phyloP scores from a whole-genome alignment of 2,888 invertebrate genomes.

The Nomada goodeniana region DNA sequence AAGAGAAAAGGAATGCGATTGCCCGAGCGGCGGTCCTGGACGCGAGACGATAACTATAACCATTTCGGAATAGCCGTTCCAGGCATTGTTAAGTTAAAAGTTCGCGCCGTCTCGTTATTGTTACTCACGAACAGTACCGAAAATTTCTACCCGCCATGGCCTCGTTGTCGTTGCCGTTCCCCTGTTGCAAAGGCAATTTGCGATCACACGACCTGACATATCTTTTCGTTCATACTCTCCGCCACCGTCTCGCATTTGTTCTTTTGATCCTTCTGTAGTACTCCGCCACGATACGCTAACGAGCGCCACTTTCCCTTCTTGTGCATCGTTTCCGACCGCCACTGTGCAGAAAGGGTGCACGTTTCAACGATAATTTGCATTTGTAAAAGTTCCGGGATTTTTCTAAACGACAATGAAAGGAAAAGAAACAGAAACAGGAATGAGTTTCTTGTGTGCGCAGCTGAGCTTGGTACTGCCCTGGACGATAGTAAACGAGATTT shows the following conservation, averaged over 20 bases:
- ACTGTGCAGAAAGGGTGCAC: slow-evolving; percentile 1
- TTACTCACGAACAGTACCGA: slow-evolving; percentile 38
- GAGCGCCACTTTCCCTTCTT: slow-evolving; percentile 22
- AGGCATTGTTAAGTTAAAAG: slow-evolving; percentile 7
- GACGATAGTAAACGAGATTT: too few relatives aligned
- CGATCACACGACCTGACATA: slow-evolving; percentile 19
- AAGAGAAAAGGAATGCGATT: slow-evolving; percentile 5
- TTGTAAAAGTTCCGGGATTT: not conserved
- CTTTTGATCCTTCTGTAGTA: not conserved
- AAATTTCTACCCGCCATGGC: slow-evolving; percentile 9
- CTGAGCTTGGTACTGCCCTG: too few relatives aligned
- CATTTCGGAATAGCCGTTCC: slow-evolving; percentile 6
- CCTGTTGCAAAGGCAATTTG: slow-evolving; percentile 25
- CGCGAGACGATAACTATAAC: slow-evolving; percentile 23
- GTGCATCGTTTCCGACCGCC: not conserved
- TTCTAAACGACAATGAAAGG: not conserved
- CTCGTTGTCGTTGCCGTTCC: slow-evolving; percentile 37
- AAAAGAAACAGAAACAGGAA: too few relatives aligned
- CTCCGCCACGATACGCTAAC: slow-evolving; percentile 21
- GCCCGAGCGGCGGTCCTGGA: too few relatives aligned
- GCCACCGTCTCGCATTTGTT: slow-evolving; percentile 12
- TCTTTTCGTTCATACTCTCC: slow-evolving; percentile 18
- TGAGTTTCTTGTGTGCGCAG: too few relatives aligned
- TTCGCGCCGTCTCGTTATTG: slow-evolving; percentile 33
- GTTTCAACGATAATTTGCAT: not conserved